Evolutionary conservation across 2,888 invertebrate species (phyloP).

Genomic region (Cryptocephalus moraei): DNA sequence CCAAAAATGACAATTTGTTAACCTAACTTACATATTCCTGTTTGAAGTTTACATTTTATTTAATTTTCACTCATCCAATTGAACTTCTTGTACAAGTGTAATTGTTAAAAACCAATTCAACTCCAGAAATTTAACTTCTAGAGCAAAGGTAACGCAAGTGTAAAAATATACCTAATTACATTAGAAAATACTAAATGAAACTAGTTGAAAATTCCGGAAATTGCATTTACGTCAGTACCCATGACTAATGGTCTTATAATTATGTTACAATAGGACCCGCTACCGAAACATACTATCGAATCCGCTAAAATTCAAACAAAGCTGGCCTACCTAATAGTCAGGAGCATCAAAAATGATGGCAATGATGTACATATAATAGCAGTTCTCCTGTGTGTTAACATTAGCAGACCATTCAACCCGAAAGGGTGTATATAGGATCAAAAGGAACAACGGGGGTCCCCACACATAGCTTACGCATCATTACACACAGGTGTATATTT

Average conservation of each 20-base stretch:
- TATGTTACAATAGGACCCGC: conserved; percentile 19
- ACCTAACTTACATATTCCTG: too few relatives aligned
- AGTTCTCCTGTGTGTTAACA: conserved; percentile 25
- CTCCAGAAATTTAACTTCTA: too few relatives aligned
- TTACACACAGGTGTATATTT: conserved; percentile 34
- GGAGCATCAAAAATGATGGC: conserved; percentile 21
- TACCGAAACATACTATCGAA: conserved; percentile 18
- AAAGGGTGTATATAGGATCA: conserved; percentile 28
- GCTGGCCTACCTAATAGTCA: conserved; percentile 16
- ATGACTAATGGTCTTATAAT: conserved; percentile 27
- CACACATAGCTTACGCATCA: conserved; percentile 34
- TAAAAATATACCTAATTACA: too few relatives aligned
- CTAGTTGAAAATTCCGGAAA: too few relatives aligned
- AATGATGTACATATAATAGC: conserved; percentile 22
- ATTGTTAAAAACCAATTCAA: too few relatives aligned
- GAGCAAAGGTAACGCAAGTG: too few relatives aligned
- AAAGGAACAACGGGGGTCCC: conserved; percentile 32
- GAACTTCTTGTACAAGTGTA: too few relatives aligned
- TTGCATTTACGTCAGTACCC: conserved; percentile 3
- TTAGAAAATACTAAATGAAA: too few relatives aligned
- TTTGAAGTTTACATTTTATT: too few relatives aligned
- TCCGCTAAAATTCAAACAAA: conserved; percentile 21
- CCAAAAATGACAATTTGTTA: too few relatives aligned
- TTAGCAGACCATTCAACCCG: conserved; percentile 26
- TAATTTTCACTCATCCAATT: too few relatives aligned